Evolutionary conservation across 1,140 invertebrate genomes (phyloP).

Genomic region (Holcopasites calliopsidis): DNA sequence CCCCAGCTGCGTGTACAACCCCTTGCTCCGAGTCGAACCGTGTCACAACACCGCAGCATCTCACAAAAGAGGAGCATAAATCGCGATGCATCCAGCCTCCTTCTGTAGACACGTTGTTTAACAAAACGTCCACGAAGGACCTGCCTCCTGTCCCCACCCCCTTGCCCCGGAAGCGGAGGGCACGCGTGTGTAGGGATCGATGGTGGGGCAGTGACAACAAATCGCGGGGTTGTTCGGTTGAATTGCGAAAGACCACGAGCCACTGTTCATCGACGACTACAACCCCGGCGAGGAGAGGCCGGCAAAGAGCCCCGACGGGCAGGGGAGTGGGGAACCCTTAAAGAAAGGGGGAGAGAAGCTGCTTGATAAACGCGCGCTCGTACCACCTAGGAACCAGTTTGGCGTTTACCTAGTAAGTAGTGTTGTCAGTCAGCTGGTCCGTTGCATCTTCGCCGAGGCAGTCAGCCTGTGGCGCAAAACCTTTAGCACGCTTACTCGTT

Average conservation of each 20-base stretch:
- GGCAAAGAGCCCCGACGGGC: constrained; percentile 2
- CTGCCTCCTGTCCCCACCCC: background rate
- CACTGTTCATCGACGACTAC: constrained; percentile 6
- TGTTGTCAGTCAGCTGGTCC: constrained; percentile 70
- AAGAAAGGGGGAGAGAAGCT: constrained; percentile 15
- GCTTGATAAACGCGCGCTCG: constrained; percentile 62
- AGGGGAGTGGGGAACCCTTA: constrained; percentile 1
- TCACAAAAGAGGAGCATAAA: no score
- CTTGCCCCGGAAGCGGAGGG: background rate
- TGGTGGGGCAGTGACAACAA: constrained; percentile 20
- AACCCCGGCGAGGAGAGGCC: constrained; percentile 8
- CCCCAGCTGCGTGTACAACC: no score
- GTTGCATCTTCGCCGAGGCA: constrained; percentile 64
- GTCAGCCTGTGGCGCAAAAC: constrained; percentile 53
- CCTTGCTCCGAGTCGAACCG: no score
- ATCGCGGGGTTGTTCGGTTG: constrained; percentile 44
- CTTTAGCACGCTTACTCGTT: background rate
- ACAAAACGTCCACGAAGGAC: background rate
- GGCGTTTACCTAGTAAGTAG: constrained; percentile 70
- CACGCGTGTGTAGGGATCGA: constrained; percentile 8
- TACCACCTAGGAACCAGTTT: constrained; percentile 67
- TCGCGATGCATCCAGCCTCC: no score
- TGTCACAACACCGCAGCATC: no score
- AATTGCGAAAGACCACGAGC: constrained; percentile 4
- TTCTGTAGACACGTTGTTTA: no score